phyloP scores from a whole-genome alignment of 2,113 vertebrate genomes.

The Ciconia stormi region DNA sequence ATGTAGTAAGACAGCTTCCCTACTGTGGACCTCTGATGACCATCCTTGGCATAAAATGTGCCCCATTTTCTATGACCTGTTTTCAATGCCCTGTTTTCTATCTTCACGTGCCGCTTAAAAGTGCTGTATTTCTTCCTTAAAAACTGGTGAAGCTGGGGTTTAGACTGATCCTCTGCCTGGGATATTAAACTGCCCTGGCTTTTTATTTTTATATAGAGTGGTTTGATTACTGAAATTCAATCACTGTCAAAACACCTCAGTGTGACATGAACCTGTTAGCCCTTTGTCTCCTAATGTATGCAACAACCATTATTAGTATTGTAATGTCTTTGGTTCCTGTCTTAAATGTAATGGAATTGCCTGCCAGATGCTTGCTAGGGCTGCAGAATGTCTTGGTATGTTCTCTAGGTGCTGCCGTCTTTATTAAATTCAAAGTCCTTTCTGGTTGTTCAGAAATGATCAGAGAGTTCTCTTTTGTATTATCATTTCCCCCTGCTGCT shows the following conservation, averaged over 20 bases:
- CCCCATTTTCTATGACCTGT: neutral
- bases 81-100: neutral
- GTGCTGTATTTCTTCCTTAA: neutral
- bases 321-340: neutral
- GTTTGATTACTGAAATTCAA: constrained; percentile 19
- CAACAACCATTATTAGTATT: constrained; percentile 1
- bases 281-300: neutral
- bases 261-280: neutral
- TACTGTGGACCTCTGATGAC: neutral
- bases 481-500: neutral
- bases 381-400: neutral
- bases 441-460: neutral
- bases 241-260: neutral
- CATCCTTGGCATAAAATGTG: neutral
- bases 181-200: neutral
- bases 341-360: neutral
- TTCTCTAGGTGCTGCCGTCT: constrained; percentile 5
- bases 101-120: neutral
- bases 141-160: neutral
- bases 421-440: constrained; percentile 30
- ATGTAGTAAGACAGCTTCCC: neutral
- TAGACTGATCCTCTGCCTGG: neutral
- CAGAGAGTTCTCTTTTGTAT: neutral
- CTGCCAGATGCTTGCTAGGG: neutral
- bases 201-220: neutral